Evolutionary conservation across 2,888 invertebrate species (phyloP), one percentile per base, ranked within the genome.

Genomic region (Myopa testacea): DNA sequence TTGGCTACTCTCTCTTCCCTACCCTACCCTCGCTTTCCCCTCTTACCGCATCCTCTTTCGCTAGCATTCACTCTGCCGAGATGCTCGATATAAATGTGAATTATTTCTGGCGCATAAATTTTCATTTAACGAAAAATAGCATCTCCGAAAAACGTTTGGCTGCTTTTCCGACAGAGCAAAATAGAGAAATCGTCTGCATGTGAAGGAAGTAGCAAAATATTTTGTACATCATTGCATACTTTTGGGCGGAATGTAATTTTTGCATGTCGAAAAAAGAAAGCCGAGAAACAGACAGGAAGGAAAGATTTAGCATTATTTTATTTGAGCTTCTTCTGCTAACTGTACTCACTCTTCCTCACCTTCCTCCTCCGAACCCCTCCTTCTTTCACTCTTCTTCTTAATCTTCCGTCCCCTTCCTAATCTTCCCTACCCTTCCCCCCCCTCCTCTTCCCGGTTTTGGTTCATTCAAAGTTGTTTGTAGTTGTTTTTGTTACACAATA

Each of bases 101-200:
- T 73, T 73, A 73, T 63, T 73, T 73, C 62, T 19, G 45, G 45
- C 62, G 73, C 62, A 73, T 45, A 62, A 40, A 62, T 73, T 73
- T 73, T 10, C 26, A 34, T 73, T 73, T 62, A 34, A 72, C 40
- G 60, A 60, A 72, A 19, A 58, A 58, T 45, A 68, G 45, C 45
- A 40, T 50, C 68, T 68, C 19, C 10, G 14, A 10, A 19, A 3
- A 19, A 45, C 68, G 45, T n/a, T n/a, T 45, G 50, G 38, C 8
- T 26, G 1, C 19, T 40, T 8, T 8, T 14, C 7, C 16, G n/a
- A 38, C 40, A n/a, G 40, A 38, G 1, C 14, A 19, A 7, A 38
- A 45, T 38, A 40, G 38, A 67, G 12, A n/a, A 16, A 45, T 10
- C 19, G 62, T 5, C 26, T 68, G 75, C 68, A 75, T 26, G 26